Evolutionary conservation across 2,797 vertebrate genomes (phyloP), one percentile per base, ranked within the genome.

Genomic region (Rhabdomys pumilio): DNA sequence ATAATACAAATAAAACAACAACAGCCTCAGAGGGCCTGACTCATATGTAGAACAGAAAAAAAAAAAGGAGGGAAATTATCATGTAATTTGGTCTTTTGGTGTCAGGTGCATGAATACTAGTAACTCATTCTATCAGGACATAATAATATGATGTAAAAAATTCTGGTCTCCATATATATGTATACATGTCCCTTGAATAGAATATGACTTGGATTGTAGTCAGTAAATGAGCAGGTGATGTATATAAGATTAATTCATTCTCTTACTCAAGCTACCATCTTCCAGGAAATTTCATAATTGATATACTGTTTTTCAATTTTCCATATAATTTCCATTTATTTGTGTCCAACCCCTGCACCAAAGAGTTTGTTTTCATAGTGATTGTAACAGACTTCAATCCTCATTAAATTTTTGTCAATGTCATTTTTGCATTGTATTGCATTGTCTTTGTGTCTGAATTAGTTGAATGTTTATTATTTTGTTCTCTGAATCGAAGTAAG

Each of bases 331-430:
- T 55, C 5, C 2, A 77, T 4, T 12, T 8, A n/a, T 77, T 79
- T 55, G 4, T 93, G 11, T 57, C 15, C 38, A 81, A 31, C 7
- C n/a, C 8, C 13, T 88, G 22, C 0, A 3, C 8, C 3, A 24
- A 6, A 69, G 65, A 6, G 44, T 73, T 91, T 90, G 34, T 67
- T 96, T 96, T 44, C 7, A 88, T 5, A 81, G 75, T n/a, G 91
- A 77, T 65, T 88, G 14, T n/a, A 88, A 80, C 13, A 61, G 0
- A 72, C 26, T 65, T 93, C 69, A 73, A 72, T 89, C 15, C 3
- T 59, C 47, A 73, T 86, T 31, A 90, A 67, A 67, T 29, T 83
- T 94, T 83, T 92, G 20, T 83, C 11, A 75, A 6, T 44, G 34
- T 80, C 67, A 76, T 89, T 29, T 47, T 31, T 38, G 0, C 63